These are phyloP conservation scores for Polypedilum vanderplanki DNA, from an alignment of 1,140 invertebrate genomes.

Conservation along the genomic window DNA sequence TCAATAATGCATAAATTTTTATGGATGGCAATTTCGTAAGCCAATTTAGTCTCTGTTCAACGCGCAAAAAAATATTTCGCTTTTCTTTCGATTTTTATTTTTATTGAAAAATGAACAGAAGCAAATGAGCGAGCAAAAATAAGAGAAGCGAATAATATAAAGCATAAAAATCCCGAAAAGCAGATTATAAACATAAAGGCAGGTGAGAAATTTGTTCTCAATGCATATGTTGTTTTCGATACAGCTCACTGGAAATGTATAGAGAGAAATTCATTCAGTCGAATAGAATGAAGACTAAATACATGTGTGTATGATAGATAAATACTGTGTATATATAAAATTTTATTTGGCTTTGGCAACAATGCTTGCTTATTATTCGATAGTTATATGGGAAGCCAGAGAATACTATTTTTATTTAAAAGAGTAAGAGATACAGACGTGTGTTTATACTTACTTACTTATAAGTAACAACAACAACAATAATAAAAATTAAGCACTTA, in stretches of 20 bases:
- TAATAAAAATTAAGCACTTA: too few relatives aligned
- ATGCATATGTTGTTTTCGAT: not conserved
- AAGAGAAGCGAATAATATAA: slow-evolving; percentile 8
- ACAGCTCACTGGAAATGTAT: not conserved
- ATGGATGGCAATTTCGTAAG: slow-evolving; percentile 4
- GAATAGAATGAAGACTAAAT: not conserved
- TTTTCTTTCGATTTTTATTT: not conserved
- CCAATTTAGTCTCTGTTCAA: not conserved
- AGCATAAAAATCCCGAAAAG: slow-evolving; percentile 2
- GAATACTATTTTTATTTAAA: not conserved
- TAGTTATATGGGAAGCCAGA: slow-evolving; percentile 1
- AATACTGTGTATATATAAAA: not conserved
- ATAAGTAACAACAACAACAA: too few relatives aligned
- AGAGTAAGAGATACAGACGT: too few relatives aligned
- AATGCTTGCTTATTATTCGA: not conserved
- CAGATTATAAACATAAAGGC: slow-evolving; percentile 13
- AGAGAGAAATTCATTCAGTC: not conserved
- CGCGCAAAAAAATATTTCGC: not conserved
- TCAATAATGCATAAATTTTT: slow-evolving; percentile 15
- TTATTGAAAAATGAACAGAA: too few relatives aligned
- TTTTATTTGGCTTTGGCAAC: slow-evolving; percentile 8
- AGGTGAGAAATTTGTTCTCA: not conserved
- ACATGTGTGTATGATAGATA: not conserved
- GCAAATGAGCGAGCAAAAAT: not conserved
- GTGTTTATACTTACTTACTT: too few relatives aligned